These are phyloP conservation scores for Perodicticus potto DNA, from an alignment of 2,797 vertebrate genomes.

Conservation along the genomic window DNA sequence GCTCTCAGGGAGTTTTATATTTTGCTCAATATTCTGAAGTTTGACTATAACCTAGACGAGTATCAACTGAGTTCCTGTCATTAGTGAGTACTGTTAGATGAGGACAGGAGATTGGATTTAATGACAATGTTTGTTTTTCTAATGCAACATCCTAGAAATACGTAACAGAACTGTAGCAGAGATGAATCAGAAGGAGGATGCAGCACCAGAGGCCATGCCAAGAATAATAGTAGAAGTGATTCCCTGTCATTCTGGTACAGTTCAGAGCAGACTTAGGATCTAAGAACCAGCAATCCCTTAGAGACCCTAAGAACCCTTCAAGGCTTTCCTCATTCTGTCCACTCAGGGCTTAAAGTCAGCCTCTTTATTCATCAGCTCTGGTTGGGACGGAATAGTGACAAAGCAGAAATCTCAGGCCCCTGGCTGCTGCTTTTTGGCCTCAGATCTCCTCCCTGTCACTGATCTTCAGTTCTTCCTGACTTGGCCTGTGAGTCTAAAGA, in stretches of 20 bases:
- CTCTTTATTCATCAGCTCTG: conserved; percentile 26
- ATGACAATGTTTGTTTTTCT: conserved; percentile 66
- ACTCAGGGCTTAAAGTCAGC: background rate
- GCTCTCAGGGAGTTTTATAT: conserved; percentile 73
- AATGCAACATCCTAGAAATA: conserved; percentile 58
- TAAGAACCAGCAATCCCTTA: conserved; percentile 21
- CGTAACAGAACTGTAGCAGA: conserved; percentile 28
- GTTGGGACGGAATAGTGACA: background rate
- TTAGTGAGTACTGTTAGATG: conserved; percentile 13
- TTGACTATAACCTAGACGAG: conserved; percentile 30
- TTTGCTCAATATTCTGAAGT: conserved; percentile 79
- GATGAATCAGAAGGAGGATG: conserved; percentile 69
- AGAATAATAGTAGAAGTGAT: conserved; percentile 71
- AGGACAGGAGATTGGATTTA: conserved; percentile 15
- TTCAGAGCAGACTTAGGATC: conserved; percentile 14
- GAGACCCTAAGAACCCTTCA: background rate
- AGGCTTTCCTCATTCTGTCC: background rate
- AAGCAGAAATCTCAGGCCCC: conserved; percentile 16
- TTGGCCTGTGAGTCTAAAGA: background rate
- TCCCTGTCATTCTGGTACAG: conserved; percentile 9
- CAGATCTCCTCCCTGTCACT: background rate
- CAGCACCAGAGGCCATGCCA: conserved; percentile 58
- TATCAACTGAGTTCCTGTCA: conserved; percentile 62
- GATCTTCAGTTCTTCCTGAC: background rate
- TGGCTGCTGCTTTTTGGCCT: background rate